phyloP scores from a whole-genome alignment of 2,888 invertebrate species.

The Parnassius orleans region DNA sequence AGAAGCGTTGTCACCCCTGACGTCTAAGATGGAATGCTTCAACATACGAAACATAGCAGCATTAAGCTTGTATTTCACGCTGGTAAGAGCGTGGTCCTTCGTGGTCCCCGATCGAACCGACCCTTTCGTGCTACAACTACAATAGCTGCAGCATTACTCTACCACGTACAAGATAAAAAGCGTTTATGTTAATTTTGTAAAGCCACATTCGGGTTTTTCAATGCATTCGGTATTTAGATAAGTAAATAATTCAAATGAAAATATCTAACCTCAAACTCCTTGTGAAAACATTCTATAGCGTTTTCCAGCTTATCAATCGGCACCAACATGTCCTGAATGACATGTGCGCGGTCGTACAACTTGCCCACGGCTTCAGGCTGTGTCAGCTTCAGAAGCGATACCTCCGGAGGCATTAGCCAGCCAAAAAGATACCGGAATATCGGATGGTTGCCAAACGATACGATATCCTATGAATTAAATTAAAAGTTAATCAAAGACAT shows the following conservation, averaged over 20 bases:
- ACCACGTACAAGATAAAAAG: no score
- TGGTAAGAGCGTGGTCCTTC: no score
- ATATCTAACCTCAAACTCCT: constrained; percentile 81
- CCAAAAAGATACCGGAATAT: constrained; percentile 87
- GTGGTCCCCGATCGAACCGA: no score
- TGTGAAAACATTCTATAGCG: constrained; percentile 83
- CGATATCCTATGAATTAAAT: constrained; percentile 82
- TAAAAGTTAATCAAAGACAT: not conserved
- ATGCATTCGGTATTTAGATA: no score
- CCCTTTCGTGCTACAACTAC: no score
- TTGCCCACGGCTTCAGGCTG: constrained; percentile 85
- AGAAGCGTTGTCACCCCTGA: no score
- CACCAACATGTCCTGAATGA: constrained; percentile 91
- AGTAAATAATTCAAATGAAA: not conserved
- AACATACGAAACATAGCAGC: no score
- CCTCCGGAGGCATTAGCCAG: constrained; percentile 92
- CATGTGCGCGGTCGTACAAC: constrained; percentile 88
- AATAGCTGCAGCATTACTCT: no score
- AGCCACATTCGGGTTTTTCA: no score
- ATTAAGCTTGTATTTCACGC: no score
- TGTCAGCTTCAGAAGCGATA: constrained; percentile 88
- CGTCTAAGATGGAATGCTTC: no score
- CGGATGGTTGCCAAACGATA: constrained; percentile 89
- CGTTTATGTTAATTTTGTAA: no score
- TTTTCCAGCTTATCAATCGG: constrained; percentile 83